Base-by-base conservation (phyloP, 1,140 invertebrate genomes). In the Drosophila mojavensis region DNA sequence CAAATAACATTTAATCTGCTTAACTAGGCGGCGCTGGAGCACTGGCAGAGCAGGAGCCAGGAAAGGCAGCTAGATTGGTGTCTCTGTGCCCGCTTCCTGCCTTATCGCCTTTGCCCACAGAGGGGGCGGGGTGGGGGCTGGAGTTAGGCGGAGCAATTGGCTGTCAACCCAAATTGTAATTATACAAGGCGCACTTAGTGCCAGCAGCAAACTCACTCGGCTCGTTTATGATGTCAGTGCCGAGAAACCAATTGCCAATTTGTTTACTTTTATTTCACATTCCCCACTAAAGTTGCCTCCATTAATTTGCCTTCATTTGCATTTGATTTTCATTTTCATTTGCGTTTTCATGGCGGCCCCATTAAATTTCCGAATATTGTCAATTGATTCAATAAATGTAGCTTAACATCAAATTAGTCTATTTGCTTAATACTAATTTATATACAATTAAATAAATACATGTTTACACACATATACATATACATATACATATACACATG, bases 1-100 rank as follows among this genome's bases (percentile, higher is more conserved):
- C 68, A 72, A 45, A 67, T 63, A 68, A 65, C 78, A 86, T 86
- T 79, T 81, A 85, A 85, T 86, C 82, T 82, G 82, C 82, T 85
- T 85, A 85, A 64, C 66, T 51, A 39, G 36, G 47, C 33, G 33
- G 33, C 33, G 3, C 20, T 24, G 20, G 20, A 24, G 20, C 20
- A 24, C 20, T 24, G 2, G 20, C 20, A 2, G 20, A 24, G 20
- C 20, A 24, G 20, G 20, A 24, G 36, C 10, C 36, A 13, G 7
- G 28, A 17, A 17, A 17, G 17, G 17, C 17, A 17, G 17, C 17
- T 17, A 17, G 17, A 17, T 17, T 17, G 17, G 4, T 30, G 28
- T 33, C 33, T 33, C 33, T 33, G 5, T 33, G 6, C 33, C 20
- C 10, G 17, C 55, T 20, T 43, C 33, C 76, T 20, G 54, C 10